Percentiles rank a stretch among this genome's conserved stretches.
Conservation (phyloP, 2,113 vertebrate genomes). For the Bujurquina vittata region DNA sequence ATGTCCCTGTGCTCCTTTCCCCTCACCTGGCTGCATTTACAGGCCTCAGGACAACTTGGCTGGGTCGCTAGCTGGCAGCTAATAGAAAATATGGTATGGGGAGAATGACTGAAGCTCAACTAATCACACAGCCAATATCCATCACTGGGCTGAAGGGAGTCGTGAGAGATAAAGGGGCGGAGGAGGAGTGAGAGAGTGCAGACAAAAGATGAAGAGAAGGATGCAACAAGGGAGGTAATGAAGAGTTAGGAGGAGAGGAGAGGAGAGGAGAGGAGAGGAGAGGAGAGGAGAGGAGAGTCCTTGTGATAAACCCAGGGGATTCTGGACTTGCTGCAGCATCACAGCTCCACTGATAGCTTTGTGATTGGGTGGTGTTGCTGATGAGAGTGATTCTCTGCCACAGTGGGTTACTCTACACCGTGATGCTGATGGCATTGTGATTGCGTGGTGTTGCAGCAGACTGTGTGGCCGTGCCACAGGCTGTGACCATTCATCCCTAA, state of each 20-base stretch:
- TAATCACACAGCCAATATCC: slow-evolving; percentile 77
- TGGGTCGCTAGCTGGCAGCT: slow-evolving; percentile 50
- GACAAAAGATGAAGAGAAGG: slow-evolving; percentile 45
- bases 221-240: slow-evolving; percentile 62
- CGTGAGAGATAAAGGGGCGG: slow-evolving; percentile 45
- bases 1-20: slow-evolving; percentile 20
- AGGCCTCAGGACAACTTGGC: slow-evolving; percentile 51
- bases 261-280: slow-evolving; percentile 22
- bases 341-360: slow-evolving; percentile 69
- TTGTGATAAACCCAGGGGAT: slow-evolving; percentile 52
- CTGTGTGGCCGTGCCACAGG: slow-evolving; percentile 53
- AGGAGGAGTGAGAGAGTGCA: slow-evolving; percentile 4
- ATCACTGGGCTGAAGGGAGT: slow-evolving; percentile 67
- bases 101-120: slow-evolving; percentile 75
- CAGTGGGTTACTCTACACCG: slow-evolving; percentile 60
- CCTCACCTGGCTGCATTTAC: slow-evolving; percentile 41
- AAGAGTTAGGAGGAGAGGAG: slow-evolving; percentile 45
- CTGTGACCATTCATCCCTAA: slow-evolving; percentile 63
- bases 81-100: slow-evolving; percentile 73
- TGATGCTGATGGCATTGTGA: slow-evolving; percentile 71
- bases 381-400: slow-evolving; percentile 72
- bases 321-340: slow-evolving; percentile 48
- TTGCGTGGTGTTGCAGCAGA: slow-evolving; percentile 57
- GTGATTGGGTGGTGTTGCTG: slow-evolving; percentile 75
- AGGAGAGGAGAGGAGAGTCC: slow-evolving; percentile 31